Percentiles rank a stretch among this genome's conserved stretches.
phyloP scores from a whole-genome alignment of 2,888 invertebrate species.

The Volucella inanis region DNA sequence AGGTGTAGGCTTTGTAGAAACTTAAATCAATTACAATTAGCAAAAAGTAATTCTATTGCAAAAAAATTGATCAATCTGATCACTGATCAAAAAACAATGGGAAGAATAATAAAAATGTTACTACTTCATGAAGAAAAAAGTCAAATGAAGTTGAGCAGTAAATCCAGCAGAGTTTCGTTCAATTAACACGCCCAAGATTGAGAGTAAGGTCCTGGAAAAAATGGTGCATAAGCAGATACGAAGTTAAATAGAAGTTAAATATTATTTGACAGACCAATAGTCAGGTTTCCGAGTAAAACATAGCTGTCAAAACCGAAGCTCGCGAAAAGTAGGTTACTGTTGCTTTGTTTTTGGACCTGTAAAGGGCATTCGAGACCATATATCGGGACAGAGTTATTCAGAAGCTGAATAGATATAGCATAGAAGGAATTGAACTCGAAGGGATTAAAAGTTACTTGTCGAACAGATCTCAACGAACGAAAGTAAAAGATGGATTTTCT shows the following conservation, averaged over 20 bases:
- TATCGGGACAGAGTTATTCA: neutral
- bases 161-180: too few relatives aligned
- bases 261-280: neutral
- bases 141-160: too few relatives aligned
- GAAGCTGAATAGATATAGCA: slow-evolving; percentile 10
- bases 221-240: neutral
- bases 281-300: neutral
- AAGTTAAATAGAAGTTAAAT: neutral
- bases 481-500: too few relatives aligned
- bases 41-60: too few relatives aligned
- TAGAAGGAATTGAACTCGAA: neutral
- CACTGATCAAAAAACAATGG: neutral
- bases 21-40: too few relatives aligned
- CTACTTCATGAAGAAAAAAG: too few relatives aligned
- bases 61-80: neutral
- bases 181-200: neutral
- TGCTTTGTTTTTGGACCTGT: neutral
- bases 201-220: neutral
- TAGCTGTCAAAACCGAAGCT: neutral
- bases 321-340: neutral
- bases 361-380: slow-evolving; percentile 1
- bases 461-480: neutral
- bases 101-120: too few relatives aligned
- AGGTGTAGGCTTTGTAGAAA: neutral
- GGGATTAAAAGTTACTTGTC: slow-evolving; percentile 8